A percentile compares a stretch with the other conserved stretches of the same genome.
These are phyloP conservation scores for Galerucella pusilla DNA, from an alignment of 2,888 invertebrate genomes.

Conservation along the genomic window DNA sequence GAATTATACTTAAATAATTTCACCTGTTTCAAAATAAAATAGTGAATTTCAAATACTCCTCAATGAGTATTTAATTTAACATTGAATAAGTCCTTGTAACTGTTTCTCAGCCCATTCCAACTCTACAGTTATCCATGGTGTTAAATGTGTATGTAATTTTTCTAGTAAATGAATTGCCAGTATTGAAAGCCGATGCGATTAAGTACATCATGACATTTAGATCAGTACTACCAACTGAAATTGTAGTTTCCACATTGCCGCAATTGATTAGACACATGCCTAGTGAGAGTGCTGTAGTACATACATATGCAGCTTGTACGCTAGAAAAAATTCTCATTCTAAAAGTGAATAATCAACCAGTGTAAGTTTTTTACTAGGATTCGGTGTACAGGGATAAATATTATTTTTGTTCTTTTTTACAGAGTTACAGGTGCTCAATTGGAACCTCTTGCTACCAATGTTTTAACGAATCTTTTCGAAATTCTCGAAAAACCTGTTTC, in stretches of 20 bases:
- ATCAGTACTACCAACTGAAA: conserved; percentile 84
- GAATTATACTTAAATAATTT: no score
- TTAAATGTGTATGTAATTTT: conserved; percentile 44
- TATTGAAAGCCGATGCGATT: conserved; percentile 95
- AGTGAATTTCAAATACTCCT: no score
- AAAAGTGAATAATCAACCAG: conserved; percentile 69
- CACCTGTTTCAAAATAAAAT: no score
- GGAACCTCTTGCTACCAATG: conserved; percentile 73
- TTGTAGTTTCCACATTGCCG: conserved; percentile 80
- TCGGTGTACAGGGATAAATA: not conserved
- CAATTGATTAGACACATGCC: conserved; percentile 81
- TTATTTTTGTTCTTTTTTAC: conserved; percentile 22
- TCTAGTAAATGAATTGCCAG: conserved; percentile 87
- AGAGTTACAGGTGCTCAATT: conserved; percentile 74
- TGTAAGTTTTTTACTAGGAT: conserved; percentile 64
- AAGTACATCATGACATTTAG: conserved; percentile 98
- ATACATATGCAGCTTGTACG: conserved; percentile 94
- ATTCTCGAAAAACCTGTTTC: conserved; percentile 79
- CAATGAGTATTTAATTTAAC: no score
- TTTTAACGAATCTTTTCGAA: conserved; percentile 82
- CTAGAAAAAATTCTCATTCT: conserved; percentile 89
- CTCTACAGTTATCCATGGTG: not conserved
- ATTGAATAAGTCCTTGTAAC: no score
- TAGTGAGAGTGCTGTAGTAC: conserved; percentile 86
- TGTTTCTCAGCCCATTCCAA: not conserved